Evolutionary conservation across 2,113 vertebrate genomes (phyloP).

Genomic region (Amphiprion ocellaris): DNA sequence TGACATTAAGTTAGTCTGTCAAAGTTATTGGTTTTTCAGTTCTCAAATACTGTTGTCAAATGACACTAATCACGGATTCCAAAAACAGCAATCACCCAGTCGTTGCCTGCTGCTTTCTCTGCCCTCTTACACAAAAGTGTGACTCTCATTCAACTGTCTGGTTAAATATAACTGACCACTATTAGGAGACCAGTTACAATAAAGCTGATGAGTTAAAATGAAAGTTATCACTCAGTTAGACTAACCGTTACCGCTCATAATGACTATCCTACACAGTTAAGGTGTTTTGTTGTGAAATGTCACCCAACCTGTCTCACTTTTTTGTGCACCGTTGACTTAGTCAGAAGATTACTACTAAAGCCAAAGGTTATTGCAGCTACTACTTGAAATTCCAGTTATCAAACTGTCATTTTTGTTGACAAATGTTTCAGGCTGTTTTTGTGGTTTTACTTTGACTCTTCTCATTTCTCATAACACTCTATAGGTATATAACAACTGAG

Average conservation of each 20-base stretch:
- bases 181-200: background rate
- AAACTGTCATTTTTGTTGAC: constrained; percentile 33
- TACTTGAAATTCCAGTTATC: constrained; percentile 73
- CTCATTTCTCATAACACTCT: background rate
- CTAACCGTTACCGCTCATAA: background rate
- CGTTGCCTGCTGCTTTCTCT: background rate
- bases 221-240: constrained; percentile 1
- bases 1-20: constrained; percentile 35
- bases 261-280: constrained; percentile 14
- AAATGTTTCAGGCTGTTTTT: background rate
- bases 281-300: constrained; percentile 11
- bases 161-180: constrained; percentile 10
- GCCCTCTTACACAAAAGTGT: background rate
- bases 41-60: constrained; percentile 38
- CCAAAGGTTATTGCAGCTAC: background rate
- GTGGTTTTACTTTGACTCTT: background rate
- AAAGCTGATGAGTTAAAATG: constrained; percentile 5
- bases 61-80: constrained; percentile 34
- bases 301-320: constrained; percentile 60
- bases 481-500: no score
- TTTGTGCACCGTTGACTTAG: constrained; percentile 33
- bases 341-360: background rate
- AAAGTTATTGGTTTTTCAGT: constrained; percentile 15
- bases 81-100: constrained; percentile 2
- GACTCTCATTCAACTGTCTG: constrained; percentile 42